Evolutionary conservation across 2,888 invertebrate genomes (phyloP), one percentile per base, ranked within the genome.

Genomic region (Idaea biselata): DNA sequence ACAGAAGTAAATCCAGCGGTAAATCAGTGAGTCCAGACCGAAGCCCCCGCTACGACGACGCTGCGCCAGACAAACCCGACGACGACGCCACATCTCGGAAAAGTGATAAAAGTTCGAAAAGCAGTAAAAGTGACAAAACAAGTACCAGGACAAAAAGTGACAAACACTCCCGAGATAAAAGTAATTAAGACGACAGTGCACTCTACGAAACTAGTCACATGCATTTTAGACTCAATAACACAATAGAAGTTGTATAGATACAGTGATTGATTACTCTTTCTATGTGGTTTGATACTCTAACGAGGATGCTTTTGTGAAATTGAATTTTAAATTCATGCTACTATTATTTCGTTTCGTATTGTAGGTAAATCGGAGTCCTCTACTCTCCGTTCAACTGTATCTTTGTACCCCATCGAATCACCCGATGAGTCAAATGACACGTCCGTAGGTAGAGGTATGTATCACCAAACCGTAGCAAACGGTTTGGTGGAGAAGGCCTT

Each of bases 1-100:
- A 61, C 72, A 76, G 75, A 64, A 61, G 64, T 71, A 69, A 69
- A 60, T n/a, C 61, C 63, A 63, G 66, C 55, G 67, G 67, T 58
- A 64, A 66, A 8, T 60, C 61, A 17, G 31, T 55, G 32, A 63
- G 60, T 53, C 55, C 63, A 0, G 61, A 63, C 4, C 60, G 63
- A 61, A 33, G 58, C 32, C 11, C 59, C 54, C 16, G 16, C 31
- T 6, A 16, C 11, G 16, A 25, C 14, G 11, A 5, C 14, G 55
- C 14, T 1, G 62, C 59, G 0, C 17, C 56, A 17, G 18, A 16
- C 7, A 59, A 44, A 31, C 5, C 53, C n/a, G 25, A 60, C 1
- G 32, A 63, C 18, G 58, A 63, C 58, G 58, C 32, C 0, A 63
- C 58, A 58, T 11, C 33, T 44, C 58, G 60, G 3, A 59, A 58